Conservation (phyloP, 2,113 vertebrate species). For the Siphamia tubifer region DNA sequence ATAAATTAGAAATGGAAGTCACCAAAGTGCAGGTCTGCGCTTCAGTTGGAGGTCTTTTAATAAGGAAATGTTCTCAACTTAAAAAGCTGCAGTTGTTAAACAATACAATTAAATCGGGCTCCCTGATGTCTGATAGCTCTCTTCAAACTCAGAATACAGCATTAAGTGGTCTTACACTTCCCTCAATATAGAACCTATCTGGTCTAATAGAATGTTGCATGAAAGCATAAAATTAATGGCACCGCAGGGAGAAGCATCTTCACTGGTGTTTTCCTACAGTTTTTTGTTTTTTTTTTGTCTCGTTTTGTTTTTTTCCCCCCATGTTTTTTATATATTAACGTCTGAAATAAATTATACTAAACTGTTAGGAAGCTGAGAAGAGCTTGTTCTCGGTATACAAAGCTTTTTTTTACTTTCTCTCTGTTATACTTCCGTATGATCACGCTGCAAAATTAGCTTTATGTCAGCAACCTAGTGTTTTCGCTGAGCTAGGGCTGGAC, state of each 20-base stretch:
- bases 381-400: constrained; percentile 9
- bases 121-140: neutral
- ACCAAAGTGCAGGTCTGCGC: neutral
- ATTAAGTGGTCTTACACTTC: neutral
- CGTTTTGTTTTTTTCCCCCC: too few relatives aligned
- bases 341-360: too few relatives aligned
- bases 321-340: too few relatives aligned
- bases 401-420: neutral
- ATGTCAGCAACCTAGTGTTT: neutral
- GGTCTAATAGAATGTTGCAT: constrained; percentile 9
- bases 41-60: neutral
- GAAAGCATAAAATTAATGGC: constrained; percentile 37
- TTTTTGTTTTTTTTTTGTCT: too few relatives aligned
- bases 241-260: neutral
- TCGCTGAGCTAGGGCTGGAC: neutral
- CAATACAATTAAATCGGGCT: constrained; percentile 1
- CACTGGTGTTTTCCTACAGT: constrained; percentile 11
- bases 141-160: neutral
- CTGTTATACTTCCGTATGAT: neutral
- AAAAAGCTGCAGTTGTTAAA: constrained; percentile 24
- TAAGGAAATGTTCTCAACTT: neutral
- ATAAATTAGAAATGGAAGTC: neutral
- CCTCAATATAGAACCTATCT: constrained; percentile 19
- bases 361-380: neutral
- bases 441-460: neutral